Evolutionary conservation across 2,113 vertebrate species (phyloP).

Genomic region (Silurus asotus): DNA sequence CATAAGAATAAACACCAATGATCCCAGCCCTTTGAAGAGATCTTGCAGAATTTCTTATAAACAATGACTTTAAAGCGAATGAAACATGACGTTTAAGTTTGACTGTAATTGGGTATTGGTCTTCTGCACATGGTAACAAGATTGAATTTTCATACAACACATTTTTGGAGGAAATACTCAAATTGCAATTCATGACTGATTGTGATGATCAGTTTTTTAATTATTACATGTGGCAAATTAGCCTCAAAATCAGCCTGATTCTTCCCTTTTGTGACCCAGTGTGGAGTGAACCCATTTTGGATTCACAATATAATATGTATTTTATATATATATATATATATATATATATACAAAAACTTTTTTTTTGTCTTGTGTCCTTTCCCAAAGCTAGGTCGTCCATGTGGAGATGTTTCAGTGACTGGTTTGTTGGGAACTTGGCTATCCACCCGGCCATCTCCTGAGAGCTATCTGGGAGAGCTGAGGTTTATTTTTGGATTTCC

Average conservation of each 20-base stretch:
- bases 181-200: not conserved
- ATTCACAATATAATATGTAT: not conserved
- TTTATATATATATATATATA: not conserved
- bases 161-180: not conserved
- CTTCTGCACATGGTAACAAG: not conserved
- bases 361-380: slow-evolving; percentile 15
- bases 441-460: slow-evolving; percentile 64
- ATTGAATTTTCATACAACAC: not conserved
- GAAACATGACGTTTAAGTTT: not conserved
- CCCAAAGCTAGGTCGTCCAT: slow-evolving; percentile 27
- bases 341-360: not conserved
- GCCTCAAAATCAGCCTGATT: not conserved
- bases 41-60: not conserved
- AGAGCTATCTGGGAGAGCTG: slow-evolving; percentile 68
- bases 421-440: slow-evolving; percentile 61
- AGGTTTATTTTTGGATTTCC: slow-evolving; percentile 71
- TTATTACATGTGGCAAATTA: not conserved
- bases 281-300: not conserved
- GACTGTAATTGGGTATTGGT: not conserved
- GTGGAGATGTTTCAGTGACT: slow-evolving; percentile 35
- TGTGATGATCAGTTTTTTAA: not conserved
- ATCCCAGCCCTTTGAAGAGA: not conserved
- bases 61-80: not conserved
- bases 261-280: not conserved
- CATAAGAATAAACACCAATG: not conserved